phyloP scores from a whole-genome alignment of 2,113 vertebrate species.

The Columba livia region DNA sequence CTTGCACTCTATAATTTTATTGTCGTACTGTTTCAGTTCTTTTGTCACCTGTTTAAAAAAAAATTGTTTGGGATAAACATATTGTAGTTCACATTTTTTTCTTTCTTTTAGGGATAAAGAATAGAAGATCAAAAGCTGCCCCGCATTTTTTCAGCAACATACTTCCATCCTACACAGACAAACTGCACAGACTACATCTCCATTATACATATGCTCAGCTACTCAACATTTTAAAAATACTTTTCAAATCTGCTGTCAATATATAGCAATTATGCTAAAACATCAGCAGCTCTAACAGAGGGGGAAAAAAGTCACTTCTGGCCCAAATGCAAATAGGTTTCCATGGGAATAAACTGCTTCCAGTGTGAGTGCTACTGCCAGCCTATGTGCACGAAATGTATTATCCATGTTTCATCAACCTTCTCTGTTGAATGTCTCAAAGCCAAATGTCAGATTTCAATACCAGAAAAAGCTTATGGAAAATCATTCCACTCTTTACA shows the following conservation, averaged over 20 bases:
- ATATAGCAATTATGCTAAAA: constrained; percentile 71
- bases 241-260: constrained; percentile 63
- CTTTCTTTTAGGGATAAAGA: constrained; percentile 36
- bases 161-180: constrained; percentile 31
- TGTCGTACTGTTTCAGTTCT: constrained; percentile 95
- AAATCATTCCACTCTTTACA: not conserved
- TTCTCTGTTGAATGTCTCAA: constrained; percentile 45
- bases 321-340: constrained; percentile 72
- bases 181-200: not conserved
- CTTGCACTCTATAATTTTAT: constrained; percentile 99
- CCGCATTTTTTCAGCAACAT: not conserved
- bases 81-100: constrained; percentile 28
- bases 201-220: constrained; percentile 17
- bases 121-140: constrained; percentile 30
- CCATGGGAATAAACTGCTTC: constrained; percentile 69
- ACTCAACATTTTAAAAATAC: constrained; percentile 39
- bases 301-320: constrained; percentile 57
- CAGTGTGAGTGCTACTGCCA: constrained; percentile 37
- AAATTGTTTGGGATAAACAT: constrained; percentile 32
- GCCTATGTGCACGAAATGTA: constrained; percentile 38
- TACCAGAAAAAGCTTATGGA: not conserved
- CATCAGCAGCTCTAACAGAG: constrained; percentile 31
- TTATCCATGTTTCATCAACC: constrained; percentile 38
- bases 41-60: constrained; percentile 86
- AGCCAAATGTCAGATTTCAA: constrained; percentile 40